A percentile compares a stretch with the other conserved stretches of the same genome.
phyloP scores from a whole-genome alignment of 2,888 invertebrate genomes.

The Lacanobia oleracea region DNA sequence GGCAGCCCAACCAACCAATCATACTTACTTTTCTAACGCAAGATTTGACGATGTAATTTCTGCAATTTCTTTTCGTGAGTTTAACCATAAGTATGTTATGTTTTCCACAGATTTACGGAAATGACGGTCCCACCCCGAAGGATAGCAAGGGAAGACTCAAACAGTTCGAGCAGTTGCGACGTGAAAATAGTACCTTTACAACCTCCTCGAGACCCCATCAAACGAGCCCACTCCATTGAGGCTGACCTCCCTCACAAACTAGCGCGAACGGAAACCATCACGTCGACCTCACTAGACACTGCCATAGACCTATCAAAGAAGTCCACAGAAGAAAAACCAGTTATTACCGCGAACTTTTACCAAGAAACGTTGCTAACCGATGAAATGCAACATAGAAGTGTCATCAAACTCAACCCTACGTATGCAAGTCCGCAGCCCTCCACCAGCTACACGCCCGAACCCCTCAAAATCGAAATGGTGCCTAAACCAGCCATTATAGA shows the following conservation, averaged over 20 bases:
- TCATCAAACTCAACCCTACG: conserved; percentile 83
- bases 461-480: conserved; percentile 74
- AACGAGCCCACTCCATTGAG: conserved; percentile 72
- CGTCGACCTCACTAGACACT: conserved; percentile 72
- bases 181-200: conserved; percentile 59
- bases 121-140: conserved; percentile 75
- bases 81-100: neutral
- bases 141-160: conserved; percentile 83
- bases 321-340: conserved; percentile 70
- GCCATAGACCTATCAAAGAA: conserved; percentile 84
- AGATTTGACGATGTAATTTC: neutral
- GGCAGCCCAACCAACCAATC: too few species aligned
- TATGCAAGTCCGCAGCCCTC: conserved; percentile 86
- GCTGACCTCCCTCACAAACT: conserved; percentile 70
- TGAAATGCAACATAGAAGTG: conserved; percentile 79
- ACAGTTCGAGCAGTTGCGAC: conserved; percentile 81
- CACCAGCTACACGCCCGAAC: conserved; percentile 79
- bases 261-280: conserved; percentile 72
- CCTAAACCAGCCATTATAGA: conserved; percentile 65
- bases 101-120: conserved; percentile 79
- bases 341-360: conserved; percentile 84
- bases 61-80: neutral
- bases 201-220: conserved; percentile 70
- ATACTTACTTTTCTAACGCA: neutral
- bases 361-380: conserved; percentile 83